Percentiles rank a stretch among this genome's conserved stretches.
phyloP scores from a whole-genome alignment of 2,113 vertebrate genomes.

The Eupsittula cactorum region DNA sequence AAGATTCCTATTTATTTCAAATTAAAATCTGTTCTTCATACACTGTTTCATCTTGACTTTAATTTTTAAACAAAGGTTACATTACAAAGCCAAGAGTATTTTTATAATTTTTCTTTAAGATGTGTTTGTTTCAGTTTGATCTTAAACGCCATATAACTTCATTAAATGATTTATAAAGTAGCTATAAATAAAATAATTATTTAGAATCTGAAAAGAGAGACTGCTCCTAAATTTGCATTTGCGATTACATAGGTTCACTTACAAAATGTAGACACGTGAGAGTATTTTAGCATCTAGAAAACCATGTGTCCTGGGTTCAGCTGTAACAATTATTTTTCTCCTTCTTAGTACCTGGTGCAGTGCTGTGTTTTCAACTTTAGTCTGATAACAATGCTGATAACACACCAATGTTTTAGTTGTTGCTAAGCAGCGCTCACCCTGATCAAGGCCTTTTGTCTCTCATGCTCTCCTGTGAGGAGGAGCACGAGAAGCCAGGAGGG shows the following conservation, averaged over 20 bases:
- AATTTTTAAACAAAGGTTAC: background rate
- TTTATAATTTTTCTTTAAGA: background rate
- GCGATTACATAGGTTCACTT: background rate
- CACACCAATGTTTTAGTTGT: background rate
- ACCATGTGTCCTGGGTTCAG: background rate
- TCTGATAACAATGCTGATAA: background rate
- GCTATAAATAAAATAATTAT: background rate
- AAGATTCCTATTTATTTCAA: background rate
- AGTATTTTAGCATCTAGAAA: constrained; percentile 85
- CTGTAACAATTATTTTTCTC: background rate
- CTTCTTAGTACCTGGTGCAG: background rate
- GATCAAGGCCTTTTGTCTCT: background rate
- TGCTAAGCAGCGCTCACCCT: background rate
- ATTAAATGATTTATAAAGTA: background rate
- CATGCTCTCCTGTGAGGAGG: background rate
- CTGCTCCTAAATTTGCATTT: background rate
- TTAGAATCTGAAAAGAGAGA: background rate
- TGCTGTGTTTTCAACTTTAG: background rate
- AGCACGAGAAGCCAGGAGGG: background rate
- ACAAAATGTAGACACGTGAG: background rate
- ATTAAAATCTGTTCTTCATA: background rate
- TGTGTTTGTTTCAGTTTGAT: background rate
- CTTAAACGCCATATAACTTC: background rate
- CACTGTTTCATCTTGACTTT: background rate
- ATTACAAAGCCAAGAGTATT: background rate